A percentile compares a stretch with the other conserved stretches of the same genome.
Evolutionary conservation across 2,888 invertebrate species (phyloP).

Genomic region (Andrena hattorfiana): DNA sequence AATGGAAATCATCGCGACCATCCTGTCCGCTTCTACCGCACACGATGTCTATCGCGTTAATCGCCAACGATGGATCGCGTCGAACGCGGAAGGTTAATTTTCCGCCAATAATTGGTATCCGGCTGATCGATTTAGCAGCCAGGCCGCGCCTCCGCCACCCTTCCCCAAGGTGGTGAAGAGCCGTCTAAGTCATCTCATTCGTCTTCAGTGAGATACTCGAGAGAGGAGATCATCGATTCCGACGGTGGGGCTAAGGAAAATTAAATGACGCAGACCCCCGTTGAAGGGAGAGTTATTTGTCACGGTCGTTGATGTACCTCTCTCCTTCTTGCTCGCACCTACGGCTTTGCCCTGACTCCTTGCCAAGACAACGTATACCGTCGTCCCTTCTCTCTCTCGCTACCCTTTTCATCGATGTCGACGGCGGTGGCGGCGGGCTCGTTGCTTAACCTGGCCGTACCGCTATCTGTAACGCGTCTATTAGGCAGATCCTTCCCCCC

Average conservation of each 20-base stretch:
- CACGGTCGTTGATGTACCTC: constrained; percentile 75
- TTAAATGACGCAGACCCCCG: constrained; percentile 84
- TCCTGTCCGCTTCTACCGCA: not conserved
- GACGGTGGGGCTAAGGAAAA: constrained; percentile 83
- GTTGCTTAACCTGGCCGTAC: constrained; percentile 69
- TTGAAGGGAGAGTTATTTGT: constrained; percentile 84
- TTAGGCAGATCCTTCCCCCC: constrained; percentile 51
- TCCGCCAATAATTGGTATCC: constrained; percentile 82
- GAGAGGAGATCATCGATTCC: constrained; percentile 84
- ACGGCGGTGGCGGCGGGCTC: constrained; percentile 46
- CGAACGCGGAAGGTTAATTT: constrained; percentile 79
- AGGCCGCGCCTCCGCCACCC: constrained; percentile 40
- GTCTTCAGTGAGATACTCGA: constrained; percentile 83
- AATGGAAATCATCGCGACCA: not conserved
- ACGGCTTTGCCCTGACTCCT: not conserved
- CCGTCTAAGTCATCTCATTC: constrained; percentile 83
- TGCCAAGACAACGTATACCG: constrained; percentile 28
- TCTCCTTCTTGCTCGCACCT: constrained; percentile 55
- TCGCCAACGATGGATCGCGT: constrained; percentile 63
- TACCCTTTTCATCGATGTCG: constrained; percentile 46
- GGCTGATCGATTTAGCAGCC: constrained; percentile 68
- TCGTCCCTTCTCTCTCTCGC: constrained; percentile 27
- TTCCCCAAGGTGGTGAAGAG: constrained; percentile 79
- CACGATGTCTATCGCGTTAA: constrained; percentile 57
- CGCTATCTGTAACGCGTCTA: constrained; percentile 77